These are phyloP conservation scores for Phoebastria nigripes DNA, from an alignment of 2,797 vertebrate genomes.

Conservation along the genomic window DNA sequence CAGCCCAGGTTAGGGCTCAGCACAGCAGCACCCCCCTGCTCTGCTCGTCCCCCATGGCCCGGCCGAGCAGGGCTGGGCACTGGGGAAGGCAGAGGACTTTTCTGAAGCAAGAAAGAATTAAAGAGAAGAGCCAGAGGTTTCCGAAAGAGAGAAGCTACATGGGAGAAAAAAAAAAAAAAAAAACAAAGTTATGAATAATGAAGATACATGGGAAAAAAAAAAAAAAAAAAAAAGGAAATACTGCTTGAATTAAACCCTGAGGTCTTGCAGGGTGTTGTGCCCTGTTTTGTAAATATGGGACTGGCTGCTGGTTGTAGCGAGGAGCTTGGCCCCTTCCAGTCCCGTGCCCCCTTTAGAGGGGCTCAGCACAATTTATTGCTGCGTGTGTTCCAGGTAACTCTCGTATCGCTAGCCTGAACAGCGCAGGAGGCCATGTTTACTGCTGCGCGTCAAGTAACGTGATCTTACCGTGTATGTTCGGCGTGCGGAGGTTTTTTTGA, in stretches of 20 bases:
- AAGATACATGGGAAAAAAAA: too few species aligned
- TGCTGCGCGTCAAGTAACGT: fast-evolving
- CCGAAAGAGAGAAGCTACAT: fast-evolving
- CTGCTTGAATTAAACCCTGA: background rate
- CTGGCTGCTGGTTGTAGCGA: background rate
- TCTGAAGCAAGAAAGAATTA: background rate
- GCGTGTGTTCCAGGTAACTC: fast-evolving
- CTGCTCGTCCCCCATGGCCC: background rate
- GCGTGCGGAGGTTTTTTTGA: fast-evolving
- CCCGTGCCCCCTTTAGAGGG: fast-evolving
- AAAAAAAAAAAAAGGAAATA: background rate
- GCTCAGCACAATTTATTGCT: background rate
- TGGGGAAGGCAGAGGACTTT: background rate
- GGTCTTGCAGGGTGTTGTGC: background rate
- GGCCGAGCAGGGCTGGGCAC: fast-evolving
- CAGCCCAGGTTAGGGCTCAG: background rate
- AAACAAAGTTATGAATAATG: too few species aligned
- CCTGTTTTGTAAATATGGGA: background rate
- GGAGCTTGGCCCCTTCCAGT: background rate
- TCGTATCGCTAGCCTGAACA: fast-evolving
- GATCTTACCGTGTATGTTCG: fast-evolving
- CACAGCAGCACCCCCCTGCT: fast-evolving
- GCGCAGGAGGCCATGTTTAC: fast-evolving
- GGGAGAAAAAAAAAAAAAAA: too few species aligned
- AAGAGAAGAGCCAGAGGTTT: background rate